Base-by-base conservation (phyloP, 2,888 invertebrate genomes). In the Synanthedon formicaeformis region DNA sequence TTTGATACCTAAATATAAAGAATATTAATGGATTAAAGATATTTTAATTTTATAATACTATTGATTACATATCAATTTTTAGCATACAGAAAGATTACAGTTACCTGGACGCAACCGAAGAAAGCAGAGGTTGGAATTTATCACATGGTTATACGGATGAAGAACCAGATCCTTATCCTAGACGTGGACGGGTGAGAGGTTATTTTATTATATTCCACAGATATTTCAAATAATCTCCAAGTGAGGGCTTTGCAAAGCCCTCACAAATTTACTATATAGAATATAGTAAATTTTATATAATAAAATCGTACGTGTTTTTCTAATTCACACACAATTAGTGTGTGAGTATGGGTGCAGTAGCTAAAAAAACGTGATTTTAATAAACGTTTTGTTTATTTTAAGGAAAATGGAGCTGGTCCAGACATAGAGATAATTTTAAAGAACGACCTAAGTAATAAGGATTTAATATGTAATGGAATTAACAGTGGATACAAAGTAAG, bases 141-240 rank as follows among this genome's bases (percentile, higher is more conserved):
- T 52, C 55, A 5, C 27, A 60, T 0, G 75, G 73, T 1, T 76
- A 73, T 52, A 50, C 50, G n/a, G 52, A 49, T 6, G 52, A 54
- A 6, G 3, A 41, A 1, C 5, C 54, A 0, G 50, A 53, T 4
- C 51, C 57, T 3, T 77, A 72, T 56, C 77, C 77, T 4, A 50
- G 50, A 8, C 62, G 65, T 16, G 77, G 74, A 11, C 59, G 61
- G 54, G 75, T 75, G 56, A 66, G 64, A 62, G 48, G 12, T 45
- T 13, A n/a, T 45, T 45, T 45, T 45, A n/a, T n/a, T 45, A n/a
- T n/a, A 45, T n/a, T 13, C 13, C 45, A 45, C 6, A 45, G 2
- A 23, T 1, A 34, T 34, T 8, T 34, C 8, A 34, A 34, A 34
- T 10, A 34, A 34, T 10, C 34, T 10, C 34, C 8, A 34, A 23